These are phyloP conservation scores for Triplophysa dalaica DNA, from an alignment of 2,113 vertebrate species.

Conservation along the genomic window DNA sequence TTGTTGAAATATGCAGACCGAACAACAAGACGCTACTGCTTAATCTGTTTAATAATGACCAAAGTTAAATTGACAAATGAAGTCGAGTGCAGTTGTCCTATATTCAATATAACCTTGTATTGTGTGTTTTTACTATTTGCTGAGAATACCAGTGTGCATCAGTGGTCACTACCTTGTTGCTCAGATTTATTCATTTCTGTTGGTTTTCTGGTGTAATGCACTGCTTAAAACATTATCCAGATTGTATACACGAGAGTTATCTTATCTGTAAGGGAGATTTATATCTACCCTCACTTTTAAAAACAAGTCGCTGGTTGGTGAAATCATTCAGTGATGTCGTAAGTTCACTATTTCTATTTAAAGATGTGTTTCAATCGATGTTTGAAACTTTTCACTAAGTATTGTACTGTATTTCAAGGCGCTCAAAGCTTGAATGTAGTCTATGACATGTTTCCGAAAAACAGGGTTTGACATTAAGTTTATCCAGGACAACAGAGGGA, in stretches of 20 bases:
- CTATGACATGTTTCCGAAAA: background rate
- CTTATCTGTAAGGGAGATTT: constrained; percentile 13
- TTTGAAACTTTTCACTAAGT: background rate
- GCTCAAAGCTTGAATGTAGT: constrained; percentile 10
- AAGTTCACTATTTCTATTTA: background rate
- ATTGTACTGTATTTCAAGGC: constrained; percentile 14
- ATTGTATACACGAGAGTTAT: background rate
- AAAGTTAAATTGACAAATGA: background rate
- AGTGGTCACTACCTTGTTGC: constrained; percentile 11
- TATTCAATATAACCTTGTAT: no score
- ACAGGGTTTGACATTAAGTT: background rate
- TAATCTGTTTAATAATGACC: constrained; percentile 1
- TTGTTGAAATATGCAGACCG: constrained; percentile 2
- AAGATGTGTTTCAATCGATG: background rate
- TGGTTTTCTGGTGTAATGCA: constrained; percentile 3
- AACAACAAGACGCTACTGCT: background rate
- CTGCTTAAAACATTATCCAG: constrained; percentile 10
- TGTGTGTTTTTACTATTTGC: no score
- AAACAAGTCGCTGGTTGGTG: background rate
- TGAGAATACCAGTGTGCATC: background rate
- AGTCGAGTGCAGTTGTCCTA: background rate
- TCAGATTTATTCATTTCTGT: background rate
- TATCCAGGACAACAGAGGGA: background rate
- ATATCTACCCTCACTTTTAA: background rate
- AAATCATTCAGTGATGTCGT: background rate